Conservation (phyloP, 1,140 invertebrate genomes). For the Delia radicum region DNA sequence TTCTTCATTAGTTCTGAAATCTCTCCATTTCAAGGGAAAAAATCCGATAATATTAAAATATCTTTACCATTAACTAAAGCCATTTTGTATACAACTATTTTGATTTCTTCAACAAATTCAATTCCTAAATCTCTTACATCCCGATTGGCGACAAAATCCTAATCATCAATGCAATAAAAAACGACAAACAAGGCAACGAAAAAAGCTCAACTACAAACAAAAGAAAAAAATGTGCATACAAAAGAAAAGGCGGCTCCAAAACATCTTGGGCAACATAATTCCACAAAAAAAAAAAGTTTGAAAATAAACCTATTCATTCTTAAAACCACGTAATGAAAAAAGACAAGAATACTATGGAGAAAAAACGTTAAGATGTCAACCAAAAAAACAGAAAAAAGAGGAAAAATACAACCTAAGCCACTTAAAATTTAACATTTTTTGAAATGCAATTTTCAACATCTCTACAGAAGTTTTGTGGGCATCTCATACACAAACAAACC, state of each 20-base stretch:
- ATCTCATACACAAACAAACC: neutral
- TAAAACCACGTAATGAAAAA: neutral
- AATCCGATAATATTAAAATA: too few relatives aligned
- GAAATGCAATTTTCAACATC: slow-evolving; percentile 11
- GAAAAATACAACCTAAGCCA: slow-evolving; percentile 5
- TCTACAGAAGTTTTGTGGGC: neutral
- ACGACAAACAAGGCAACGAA: neutral
- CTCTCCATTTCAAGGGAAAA: too few relatives aligned
- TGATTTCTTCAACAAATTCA: neutral
- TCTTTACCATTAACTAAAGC: neutral
- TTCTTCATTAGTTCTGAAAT: too few relatives aligned
- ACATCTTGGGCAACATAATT: slow-evolving; percentile 9
- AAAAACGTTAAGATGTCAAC: slow-evolving; percentile 8
- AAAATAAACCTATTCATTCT: neutral
- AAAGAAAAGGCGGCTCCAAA: slow-evolving; percentile 19
- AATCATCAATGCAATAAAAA: slow-evolving; percentile 18
- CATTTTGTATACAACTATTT: neutral
- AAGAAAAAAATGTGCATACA: slow-evolving; percentile 12
- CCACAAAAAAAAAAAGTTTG: neutral
- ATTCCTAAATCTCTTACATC: neutral
- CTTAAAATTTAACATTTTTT: slow-evolving; percentile 17
- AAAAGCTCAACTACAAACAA: neutral
- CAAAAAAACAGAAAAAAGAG: neutral
- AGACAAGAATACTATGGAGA: neutral
- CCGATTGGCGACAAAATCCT: slow-evolving; percentile 19